Base-by-base conservation (phyloP, 2,888 invertebrate genomes). In the Caenorhabditis plicata region DNA sequence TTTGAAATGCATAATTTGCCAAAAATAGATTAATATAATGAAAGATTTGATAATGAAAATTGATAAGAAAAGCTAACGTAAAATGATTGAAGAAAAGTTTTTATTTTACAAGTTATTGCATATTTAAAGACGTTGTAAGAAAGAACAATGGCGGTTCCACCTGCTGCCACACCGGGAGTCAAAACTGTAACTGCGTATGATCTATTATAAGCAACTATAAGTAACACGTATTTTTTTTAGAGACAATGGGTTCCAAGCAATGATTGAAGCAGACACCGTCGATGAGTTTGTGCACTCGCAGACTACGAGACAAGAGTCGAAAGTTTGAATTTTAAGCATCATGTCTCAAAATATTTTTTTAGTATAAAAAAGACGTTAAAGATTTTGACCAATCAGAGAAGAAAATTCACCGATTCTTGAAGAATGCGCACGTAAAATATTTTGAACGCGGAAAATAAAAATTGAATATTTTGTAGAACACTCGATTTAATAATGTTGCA, bases 201-300 rank as follows among this genome's bases (percentile, higher is more conserved):
- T 9, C 7, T 27, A 13, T 9, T 13, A 27, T 9, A 27, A 13
- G 29, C 8, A 27, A 13, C 8, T 7, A 9, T 9, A 27, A 13
- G 29, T 7, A 27, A 27, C n/a, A n/a, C n/a, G n/a, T n/a, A n/a
- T n/a, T n/a, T n/a, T n/a, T 11, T 41, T 8, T 20, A 31, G 31
- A 17, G 43, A 31, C 8, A 20, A 29, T 5, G 53, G 58, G 13
- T 44, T 31, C 36, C 54, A 54, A 32, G 33, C 53, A 7, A 45
- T 49, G 51, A 27, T 62, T 20, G 56, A 52, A n/a, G 62, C 56
- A 15, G 55, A 55, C 26, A 52, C 31, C 35, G 51, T 56, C 9
- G 62, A 62, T 42, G 62, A 55, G 17, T 62, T 56, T 48, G 56
- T 56, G 5, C 52, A 50, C 36, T 31, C 46, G 7, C 62, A 62